Evolutionary conservation across 2,113 vertebrate genomes (phyloP).

Genomic region (Solenodon paradoxus): DNA sequence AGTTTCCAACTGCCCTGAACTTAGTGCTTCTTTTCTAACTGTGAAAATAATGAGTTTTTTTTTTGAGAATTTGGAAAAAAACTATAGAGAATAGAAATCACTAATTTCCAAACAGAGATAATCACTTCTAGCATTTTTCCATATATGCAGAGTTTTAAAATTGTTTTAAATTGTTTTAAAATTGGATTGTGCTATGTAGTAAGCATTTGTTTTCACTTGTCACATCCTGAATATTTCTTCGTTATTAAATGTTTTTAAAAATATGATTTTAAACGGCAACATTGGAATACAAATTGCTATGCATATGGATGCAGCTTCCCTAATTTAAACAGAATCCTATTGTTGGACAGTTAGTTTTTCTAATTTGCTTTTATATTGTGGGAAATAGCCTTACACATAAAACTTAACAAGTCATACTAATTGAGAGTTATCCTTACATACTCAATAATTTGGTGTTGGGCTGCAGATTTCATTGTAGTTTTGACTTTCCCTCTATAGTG

Average conservation of each 20-base stretch:
- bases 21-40: neutral
- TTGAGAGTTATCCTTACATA: neutral
- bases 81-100: neutral
- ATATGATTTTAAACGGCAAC: neutral
- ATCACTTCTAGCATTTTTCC: neutral
- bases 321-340: neutral
- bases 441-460: neutral
- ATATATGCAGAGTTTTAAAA: neutral
- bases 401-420: neutral
- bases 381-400: neutral
- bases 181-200: neutral
- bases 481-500: neutral
- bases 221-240: neutral
- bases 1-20: neutral
- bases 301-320: neutral
- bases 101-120: neutral
- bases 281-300: neutral
- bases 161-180: too few species aligned
- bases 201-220: neutral
- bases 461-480: neutral
- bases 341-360: neutral
- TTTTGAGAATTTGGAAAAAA: neutral
- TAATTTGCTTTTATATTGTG: neutral
- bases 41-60: neutral
- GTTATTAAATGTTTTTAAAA: neutral